Base-by-base conservation (phyloP, 1,140 invertebrate genomes). In the Drosophila kohkoa region DNA sequence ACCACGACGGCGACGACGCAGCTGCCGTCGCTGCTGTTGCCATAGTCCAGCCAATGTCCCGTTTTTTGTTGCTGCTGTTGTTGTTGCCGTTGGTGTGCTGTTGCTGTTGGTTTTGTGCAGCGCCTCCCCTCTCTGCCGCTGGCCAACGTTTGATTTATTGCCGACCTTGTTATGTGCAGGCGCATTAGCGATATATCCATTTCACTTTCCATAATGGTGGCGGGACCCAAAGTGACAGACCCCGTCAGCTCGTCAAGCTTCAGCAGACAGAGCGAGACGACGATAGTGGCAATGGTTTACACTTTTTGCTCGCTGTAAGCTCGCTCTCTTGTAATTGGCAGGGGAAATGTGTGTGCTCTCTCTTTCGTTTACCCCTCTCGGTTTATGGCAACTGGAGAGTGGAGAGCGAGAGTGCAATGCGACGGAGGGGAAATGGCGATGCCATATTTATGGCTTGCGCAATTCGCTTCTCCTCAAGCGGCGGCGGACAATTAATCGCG, bases 161-260 rank as follows among this genome's bases (percentile, higher is more conserved):
- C 90, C 90, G 90, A 92, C 90, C 90, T 92, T 92, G 90, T 92
- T 92, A 85, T 91, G 88, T 92, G 90, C 90, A 91, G 86, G 90
- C 90, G 81, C 81, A 87, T 85, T 82, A 83, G 81, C 90, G 73
- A 87, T 91, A 91, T 91, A 90, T 91, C 90, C 87, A 90, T 91
- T 91, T 91, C 90, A 91, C 88, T 91, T 91, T 91, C 90, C 87
- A 90, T 90, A 90, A 89, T 89, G 85, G 78, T 88, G 82, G 83
- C 83, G 78, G 68, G 59, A 64, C 63, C 64, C 77, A 63, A 63
- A 58, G 35, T 72, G 78, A 67, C 83, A 79, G 86, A 71, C 79
- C 82, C 82, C 68, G 72, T 70, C 67, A 75, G 66, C 1, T 28
- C 63, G 67, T 75, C 71, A 77, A 64, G 72, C 72, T 35, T 59